A percentile compares a stretch with the other conserved stretches of the same genome.
phyloP scores from a whole-genome alignment of 2,113 vertebrate genomes.

The Lampris incognitus region DNA sequence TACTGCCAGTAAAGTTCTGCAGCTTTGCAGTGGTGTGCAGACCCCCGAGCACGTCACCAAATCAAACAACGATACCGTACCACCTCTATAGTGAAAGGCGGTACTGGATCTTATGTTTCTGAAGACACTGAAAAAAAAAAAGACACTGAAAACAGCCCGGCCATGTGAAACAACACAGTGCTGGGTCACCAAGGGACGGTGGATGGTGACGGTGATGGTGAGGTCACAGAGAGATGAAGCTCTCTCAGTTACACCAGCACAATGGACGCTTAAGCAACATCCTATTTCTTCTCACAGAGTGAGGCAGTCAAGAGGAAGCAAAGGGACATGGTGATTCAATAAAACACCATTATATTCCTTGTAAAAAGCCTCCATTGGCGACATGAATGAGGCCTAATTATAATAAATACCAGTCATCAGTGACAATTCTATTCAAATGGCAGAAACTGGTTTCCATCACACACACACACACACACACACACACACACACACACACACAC shows the following conservation, averaged over 20 bases:
- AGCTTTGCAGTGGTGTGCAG: not conserved
- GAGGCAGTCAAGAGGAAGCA: constrained; percentile 64
- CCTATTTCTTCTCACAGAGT: constrained; percentile 74
- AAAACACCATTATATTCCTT: constrained; percentile 90
- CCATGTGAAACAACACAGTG: constrained; percentile 14
- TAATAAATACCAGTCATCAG: constrained; percentile 95
- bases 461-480: constrained; percentile 31
- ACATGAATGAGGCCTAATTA: constrained; percentile 91
- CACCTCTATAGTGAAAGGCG: constrained; percentile 27
- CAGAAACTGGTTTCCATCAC: constrained; percentile 90
- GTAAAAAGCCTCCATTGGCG: constrained; percentile 90
- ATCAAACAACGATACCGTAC: constrained; percentile 8
- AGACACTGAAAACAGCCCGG: constrained; percentile 21
- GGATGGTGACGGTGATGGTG: not conserved
- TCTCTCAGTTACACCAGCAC: constrained; percentile 36
- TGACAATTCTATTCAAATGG: constrained; percentile 87
- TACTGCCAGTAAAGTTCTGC: not conserved
- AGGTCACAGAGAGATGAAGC: constrained; percentile 27
- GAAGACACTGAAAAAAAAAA: constrained; percentile 19
- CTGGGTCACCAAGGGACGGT: constrained; percentile 17
- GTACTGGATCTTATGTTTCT: not conserved
- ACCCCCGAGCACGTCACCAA: constrained; percentile 3
- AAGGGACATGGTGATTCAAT: constrained; percentile 87
- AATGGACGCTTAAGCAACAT: constrained; percentile 49
- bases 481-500: constrained; percentile 3